Conservation (phyloP, 2,113 vertebrate genomes). For the Colossoma macropomum region DNA sequence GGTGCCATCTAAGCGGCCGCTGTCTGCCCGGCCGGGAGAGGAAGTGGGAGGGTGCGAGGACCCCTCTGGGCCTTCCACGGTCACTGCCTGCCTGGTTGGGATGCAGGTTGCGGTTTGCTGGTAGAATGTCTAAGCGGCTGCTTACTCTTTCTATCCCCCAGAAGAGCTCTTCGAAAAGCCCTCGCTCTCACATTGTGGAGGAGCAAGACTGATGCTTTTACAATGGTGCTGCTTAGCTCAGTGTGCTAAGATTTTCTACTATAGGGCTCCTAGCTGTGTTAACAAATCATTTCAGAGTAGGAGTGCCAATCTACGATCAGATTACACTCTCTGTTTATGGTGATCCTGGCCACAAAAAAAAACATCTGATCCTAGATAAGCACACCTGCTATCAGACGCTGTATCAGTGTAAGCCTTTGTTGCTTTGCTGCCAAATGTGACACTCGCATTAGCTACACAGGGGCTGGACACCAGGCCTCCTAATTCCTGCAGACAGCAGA, state of each 20-base stretch:
- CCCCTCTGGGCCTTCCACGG: not conserved
- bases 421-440: not conserved
- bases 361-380: not conserved
- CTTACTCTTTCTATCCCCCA: conserved; percentile 22
- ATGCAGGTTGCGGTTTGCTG: conserved; percentile 14
- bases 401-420: conserved; percentile 17
- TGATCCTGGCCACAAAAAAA: not conserved
- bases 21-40: conserved; percentile 20
- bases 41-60: conserved; percentile 14
- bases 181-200: conserved; percentile 24
- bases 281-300: not conserved
- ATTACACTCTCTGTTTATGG: not conserved
- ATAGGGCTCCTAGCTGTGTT: not conserved
- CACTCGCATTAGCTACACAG: not conserved
- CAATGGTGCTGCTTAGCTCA: conserved; percentile 6
- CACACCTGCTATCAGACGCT: not conserved
- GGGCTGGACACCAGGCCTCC: conserved; percentile 22
- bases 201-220: conserved; percentile 37
- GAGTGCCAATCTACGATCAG: not conserved
- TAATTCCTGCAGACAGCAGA: conserved; percentile 52
- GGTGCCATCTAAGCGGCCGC: conserved; percentile 7
- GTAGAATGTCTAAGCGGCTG: conserved; percentile 38
- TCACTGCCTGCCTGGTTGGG: conserved; percentile 26
- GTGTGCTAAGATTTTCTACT: conserved; percentile 26
- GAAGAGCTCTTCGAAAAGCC: conserved; percentile 33